Base-by-base conservation (phyloP, 2,797 vertebrate genomes). In the Chiloscyllium punctatum region DNA sequence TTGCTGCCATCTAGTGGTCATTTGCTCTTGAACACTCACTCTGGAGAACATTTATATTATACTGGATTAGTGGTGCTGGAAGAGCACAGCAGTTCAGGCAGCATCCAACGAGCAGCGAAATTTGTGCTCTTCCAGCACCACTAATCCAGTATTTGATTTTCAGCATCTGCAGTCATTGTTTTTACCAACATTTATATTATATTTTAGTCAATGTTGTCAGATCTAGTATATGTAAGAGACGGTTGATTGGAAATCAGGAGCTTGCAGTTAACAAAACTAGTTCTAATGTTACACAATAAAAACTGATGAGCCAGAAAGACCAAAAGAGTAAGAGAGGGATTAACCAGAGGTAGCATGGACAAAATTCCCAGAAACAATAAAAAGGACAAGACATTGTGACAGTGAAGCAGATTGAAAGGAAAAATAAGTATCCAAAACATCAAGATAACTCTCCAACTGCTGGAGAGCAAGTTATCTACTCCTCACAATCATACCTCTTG, bases 1-100 rank as follows among this genome's bases (percentile, higher is more conserved):
- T 69, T 37, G 18, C 66, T 92, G 90, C 90, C 90, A 92, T 92
- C 90, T 92, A 92, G 90, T 92, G 90, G n/a, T 23, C 8, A 21
- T n/a, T 68, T 23, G 2, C 7, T 69, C 30, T 33, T 57, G 30
- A 62, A 18, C 33, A 62, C n/a, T n/a, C n/a, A 16, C 87, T 53
- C 2, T 48, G 42, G 5, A 25, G 37, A 84, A 18, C 48, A 84
- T 48, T 6, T 62, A 1, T n/a, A n/a, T n/a, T n/a, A n/a, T n/a
- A n/a, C n/a, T n/a, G n/a, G n/a, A n/a, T n/a, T n/a, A n/a, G n/a
- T n/a, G n/a, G n/a, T n/a, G n/a, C n/a, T n/a, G n/a, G n/a, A n/a
- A n/a, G n/a, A n/a, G n/a, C n/a, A n/a, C n/a, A n/a, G n/a, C n/a
- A n/a, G n/a, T n/a, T n/a, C n/a, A n/a, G n/a, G n/a, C n/a, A n/a